Evolutionary conservation across 2,888 invertebrate genomes (phyloP).

Genomic region (Oscheius myriophilus): DNA sequence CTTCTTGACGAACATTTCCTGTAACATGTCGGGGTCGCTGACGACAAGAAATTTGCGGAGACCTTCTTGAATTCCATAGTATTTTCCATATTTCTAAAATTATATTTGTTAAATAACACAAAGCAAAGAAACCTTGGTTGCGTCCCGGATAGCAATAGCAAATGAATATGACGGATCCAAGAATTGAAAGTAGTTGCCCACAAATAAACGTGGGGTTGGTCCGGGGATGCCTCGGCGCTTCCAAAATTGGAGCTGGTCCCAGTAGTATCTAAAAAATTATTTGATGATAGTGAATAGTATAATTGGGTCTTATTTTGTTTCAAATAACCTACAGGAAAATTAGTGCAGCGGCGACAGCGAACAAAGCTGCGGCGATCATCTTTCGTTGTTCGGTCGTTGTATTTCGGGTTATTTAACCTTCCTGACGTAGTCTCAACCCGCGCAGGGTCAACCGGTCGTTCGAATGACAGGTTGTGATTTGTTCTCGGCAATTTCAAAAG

Average conservation of each 20-base stretch:
- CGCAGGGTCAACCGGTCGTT: too few relatives aligned
- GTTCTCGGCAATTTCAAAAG: too few relatives aligned
- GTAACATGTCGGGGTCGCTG: constrained; percentile 71
- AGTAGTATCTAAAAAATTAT: too few relatives aligned
- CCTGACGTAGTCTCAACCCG: neutral
- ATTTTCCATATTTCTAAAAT: constrained; percentile 47
- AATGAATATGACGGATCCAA: constrained; percentile 21
- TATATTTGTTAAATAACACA: neutral
- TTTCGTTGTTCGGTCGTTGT: neutral
- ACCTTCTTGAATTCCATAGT: constrained; percentile 56
- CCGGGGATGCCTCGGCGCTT: constrained; percentile 41
- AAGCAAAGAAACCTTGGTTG: constrained; percentile 27
- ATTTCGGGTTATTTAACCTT: constrained; percentile 3
- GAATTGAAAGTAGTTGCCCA: constrained; percentile 36
- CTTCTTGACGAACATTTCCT: constrained; percentile 72
- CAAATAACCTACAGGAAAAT: too few relatives aligned
- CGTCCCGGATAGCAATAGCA: constrained; percentile 18
- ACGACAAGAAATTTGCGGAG: constrained; percentile 69
- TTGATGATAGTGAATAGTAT: too few relatives aligned
- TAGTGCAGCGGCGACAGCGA: too few relatives aligned
- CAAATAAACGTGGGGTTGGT: constrained; percentile 34
- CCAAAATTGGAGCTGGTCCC: constrained; percentile 42
- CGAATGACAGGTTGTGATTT: too few relatives aligned
- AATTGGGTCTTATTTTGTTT: too few relatives aligned
- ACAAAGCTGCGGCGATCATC: too few relatives aligned